Base-by-base conservation (phyloP, 2,113 vertebrate genomes). In the Anser cygnoides region DNA sequence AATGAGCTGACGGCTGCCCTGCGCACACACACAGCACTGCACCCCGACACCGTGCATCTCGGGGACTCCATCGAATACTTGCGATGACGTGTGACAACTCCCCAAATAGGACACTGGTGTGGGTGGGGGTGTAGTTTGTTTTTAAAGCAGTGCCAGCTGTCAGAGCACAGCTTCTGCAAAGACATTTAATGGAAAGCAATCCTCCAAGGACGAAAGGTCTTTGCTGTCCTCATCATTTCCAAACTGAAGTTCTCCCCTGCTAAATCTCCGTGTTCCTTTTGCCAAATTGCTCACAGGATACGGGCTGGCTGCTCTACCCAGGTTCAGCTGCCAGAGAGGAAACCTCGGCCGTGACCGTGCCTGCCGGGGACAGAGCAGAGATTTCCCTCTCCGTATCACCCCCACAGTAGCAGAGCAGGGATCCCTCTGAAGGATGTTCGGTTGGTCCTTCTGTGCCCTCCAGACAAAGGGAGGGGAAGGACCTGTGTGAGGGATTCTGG, bases 61-160 rank as follows among this genome's bases (percentile, higher is more conserved):
- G 22, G 55, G 43, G 58, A 73, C 67, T 93, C 54, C 63, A 5
- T 33, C 44, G 50, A 33, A 41, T 21, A 5, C 52, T n/a, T 54
- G 43, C 8, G 46, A 18, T 57, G 39, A 35, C 44, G 72, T 73
- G 33, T 10, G 62, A 28, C 21, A 73, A 33, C 37, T 70, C 55
- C 54, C 70, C 39, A 63, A 3, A 18, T 4, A 10, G 0, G 2
- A 63, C 37, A 43, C 20, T 0, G 0, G n/a, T 28, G 37, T 65
- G 25, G 61, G 35, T 29, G 62, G 28, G 25, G 62, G 10, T 15
- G 25, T 6, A 67, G 23, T 1, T 54, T 75, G 55, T 21, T 88
- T 68, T 54, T 54, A 49, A 78, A 57, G 57, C 44, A 73, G 29
- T 52, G 23, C n/a, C 39, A 78, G 41, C 39, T 35, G 21, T 26